Evolutionary conservation across 2,888 invertebrate genomes (phyloP), one percentile per base, ranked within the genome.

Genomic region (Himalopsyche tibetana): DNA sequence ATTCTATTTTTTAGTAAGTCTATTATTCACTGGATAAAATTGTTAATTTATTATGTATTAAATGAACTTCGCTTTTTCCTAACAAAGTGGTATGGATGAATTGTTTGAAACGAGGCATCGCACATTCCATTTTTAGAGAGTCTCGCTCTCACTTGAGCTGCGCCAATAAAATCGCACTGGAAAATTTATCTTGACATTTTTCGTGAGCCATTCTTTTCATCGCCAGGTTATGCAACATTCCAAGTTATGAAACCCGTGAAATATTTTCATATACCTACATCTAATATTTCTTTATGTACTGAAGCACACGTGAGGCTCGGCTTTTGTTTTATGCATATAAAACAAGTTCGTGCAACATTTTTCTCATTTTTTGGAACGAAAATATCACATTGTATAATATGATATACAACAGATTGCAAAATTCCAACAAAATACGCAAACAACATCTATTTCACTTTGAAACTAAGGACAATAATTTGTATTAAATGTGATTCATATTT

Each of bases 141-240:
- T 19, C 63, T 63, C 63, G n/a, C 63, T 63, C 63, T 19, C 63
- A 63, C 63, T 63, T 19, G 19, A 63, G 63, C 63, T 19, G 63
- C 19, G 63, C 63, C 28, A 63, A 63, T 63, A 63, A 63, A 63
- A 63, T 63, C 63, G 63, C 63, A 19, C 63, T 28, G 63, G 63
- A 63, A 63, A 63, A 63, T 63, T 63, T 63, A 63, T 63, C 63
- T 63, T 63, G 63, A 63, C 63, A 63, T 63, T 63, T 51, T 63
- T 63, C 63, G 63, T 63, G 19, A 63, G 63, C 63, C 63, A 63
- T 63, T 63, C 63, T 9, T 63, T 63, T 63, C 63, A 63, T 63
- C 63, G 63, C 63, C 63, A 63, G 19, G 63, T 63, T 63, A 63
- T 63, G 63, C 63, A 63, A 63, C 63, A 63, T 63, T 63, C 63